phyloP scores from a whole-genome alignment of 1,140 invertebrate genomes.

The Papilio xuthus region DNA sequence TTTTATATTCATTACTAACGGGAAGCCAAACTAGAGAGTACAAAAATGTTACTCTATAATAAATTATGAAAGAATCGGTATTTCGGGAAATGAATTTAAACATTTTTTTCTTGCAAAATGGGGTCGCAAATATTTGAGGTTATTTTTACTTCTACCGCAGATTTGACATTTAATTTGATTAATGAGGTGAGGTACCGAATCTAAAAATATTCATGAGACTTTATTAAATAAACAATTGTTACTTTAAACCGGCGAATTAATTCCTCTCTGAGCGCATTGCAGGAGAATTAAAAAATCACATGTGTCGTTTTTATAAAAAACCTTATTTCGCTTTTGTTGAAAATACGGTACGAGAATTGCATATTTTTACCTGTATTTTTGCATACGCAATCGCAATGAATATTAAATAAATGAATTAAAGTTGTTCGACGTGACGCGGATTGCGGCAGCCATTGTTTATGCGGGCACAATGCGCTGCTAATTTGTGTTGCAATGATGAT shows the following conservation, averaged over 20 bases:
- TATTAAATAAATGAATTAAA: slow-evolving; percentile 26
- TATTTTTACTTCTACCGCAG: background rate
- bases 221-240: no score
- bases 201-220: no score
- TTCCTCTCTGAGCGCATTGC: background rate
- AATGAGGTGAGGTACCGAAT: no score
- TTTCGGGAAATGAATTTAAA: background rate
- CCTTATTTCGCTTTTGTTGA: background rate
- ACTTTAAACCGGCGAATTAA: background rate
- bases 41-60: background rate
- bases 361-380: slow-evolving; percentile 25
- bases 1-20: slow-evolving; percentile 26
- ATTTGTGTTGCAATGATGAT: slow-evolving; percentile 4
- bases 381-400: slow-evolving; percentile 21
- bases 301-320: background rate
- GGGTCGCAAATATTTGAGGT: background rate
- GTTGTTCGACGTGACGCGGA: slow-evolving; percentile 14
- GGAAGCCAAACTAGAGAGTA: slow-evolving; percentile 1
- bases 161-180: background rate
- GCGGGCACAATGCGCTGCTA: slow-evolving; percentile 4
- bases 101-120: background rate
- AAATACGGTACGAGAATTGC: background rate
- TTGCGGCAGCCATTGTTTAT: slow-evolving; percentile 3
- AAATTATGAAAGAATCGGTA: slow-evolving; percentile 3
- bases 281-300: background rate